Evolutionary conservation across 2,113 vertebrate genomes (phyloP).

Genomic region (Vulpes lagopus): DNA sequence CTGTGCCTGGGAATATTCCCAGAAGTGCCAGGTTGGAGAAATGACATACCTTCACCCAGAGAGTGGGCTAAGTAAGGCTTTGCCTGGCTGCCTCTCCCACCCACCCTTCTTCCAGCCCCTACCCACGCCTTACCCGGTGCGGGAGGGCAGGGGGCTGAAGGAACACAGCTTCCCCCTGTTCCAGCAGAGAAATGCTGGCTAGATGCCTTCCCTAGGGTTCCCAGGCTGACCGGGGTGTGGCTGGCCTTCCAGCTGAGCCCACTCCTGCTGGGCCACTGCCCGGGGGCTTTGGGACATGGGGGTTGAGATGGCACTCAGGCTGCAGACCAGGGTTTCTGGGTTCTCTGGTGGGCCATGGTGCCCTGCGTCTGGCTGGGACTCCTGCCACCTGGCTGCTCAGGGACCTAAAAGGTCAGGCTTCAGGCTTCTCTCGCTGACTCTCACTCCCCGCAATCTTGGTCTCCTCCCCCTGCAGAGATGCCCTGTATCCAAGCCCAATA

Average conservation of each 20-base stretch:
- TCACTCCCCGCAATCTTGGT: background rate
- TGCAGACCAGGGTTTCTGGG: background rate
- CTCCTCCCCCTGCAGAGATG: conserved; percentile 90
- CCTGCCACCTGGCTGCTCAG: background rate
- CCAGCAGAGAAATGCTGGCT: conserved; percentile 67
- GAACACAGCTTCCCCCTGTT: conserved; percentile 76
- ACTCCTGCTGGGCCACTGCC: conserved; percentile 48
- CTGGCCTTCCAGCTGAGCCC: conserved; percentile 58
- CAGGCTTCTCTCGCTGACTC: background rate
- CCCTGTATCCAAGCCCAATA: conserved; percentile 96
- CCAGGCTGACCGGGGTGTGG: conserved; percentile 75
- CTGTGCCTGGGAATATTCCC: conserved; percentile 55
- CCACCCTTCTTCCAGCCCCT: conserved; percentile 49
- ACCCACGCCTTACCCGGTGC: background rate
- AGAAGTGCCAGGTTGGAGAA: conserved; percentile 54
- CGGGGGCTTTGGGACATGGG: background rate
- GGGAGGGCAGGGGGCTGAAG: conserved; percentile 55
- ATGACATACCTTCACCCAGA: background rate
- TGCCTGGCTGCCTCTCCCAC: conserved; percentile 41
- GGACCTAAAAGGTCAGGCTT: background rate
- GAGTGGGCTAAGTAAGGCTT: background rate
- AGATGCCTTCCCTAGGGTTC: conserved; percentile 62
- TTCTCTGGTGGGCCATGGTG: background rate
- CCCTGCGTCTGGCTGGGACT: background rate
- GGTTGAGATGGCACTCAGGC: background rate